Evolutionary conservation across 92 coral and sea anemone species (phyloP), one percentile per base, ranked within the genome.

Genomic region (Porites evermanni): DNA sequence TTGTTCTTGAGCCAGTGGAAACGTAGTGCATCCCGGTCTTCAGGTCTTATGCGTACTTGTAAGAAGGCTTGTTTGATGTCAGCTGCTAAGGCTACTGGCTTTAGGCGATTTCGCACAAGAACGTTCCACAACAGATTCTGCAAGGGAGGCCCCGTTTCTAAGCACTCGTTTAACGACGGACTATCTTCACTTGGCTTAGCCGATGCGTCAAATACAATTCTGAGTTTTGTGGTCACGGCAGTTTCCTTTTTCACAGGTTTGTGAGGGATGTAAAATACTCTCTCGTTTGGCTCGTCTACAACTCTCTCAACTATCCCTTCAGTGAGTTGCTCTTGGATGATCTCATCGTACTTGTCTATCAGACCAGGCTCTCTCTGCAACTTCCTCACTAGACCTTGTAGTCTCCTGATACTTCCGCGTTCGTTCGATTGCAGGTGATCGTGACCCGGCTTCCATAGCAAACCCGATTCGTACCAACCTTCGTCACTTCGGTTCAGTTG

Each of bases 141-240:
- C 12, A 75, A 32, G 14, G 65, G 79, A 38, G 91, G 91, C 0
- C 94, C 90, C 0, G 89, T 87, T 64, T 86, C 90, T 75, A 88
- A 67, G 68, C 89, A 87, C 20, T 90, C 86, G 52, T 91, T 91
- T 17, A 91, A 56, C 16, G 91, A 82, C 1, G 56, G 68, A 63
- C 78, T 79, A 29, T 63, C 68, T 24, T 87, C 79, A 56, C 59
- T 85, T 78, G 79, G 66, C 73, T 79, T 89, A 17, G 93, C 75
- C 7, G 89, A 86, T 52, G 21, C 88, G 63, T 90, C 88, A 54
- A 38, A 86, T 12, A 84, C 92, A 70, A 91, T 91, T 76, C 92
- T 70, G 14, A 78, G 64, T 89, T 91, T 91, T 2, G 91, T 83
- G 14, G 91, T 72, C 67, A 78, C 86, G 18, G 91, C 88, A 32